These are phyloP conservation scores for Conomelus anceps DNA, from an alignment of 2,888 invertebrate genomes.

Conservation along the genomic window DNA sequence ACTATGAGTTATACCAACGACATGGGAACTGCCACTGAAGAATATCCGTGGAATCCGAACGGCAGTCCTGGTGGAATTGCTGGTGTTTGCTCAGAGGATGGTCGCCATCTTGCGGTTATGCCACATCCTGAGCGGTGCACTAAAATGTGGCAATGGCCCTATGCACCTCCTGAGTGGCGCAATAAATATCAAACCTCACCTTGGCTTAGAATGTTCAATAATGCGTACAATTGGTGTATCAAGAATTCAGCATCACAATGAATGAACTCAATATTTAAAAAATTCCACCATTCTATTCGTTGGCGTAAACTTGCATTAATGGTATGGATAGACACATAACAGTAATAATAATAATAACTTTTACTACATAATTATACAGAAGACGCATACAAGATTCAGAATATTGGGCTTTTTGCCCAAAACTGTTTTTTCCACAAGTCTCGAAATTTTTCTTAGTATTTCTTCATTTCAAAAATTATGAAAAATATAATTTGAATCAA, in stretches of 20 bases:
- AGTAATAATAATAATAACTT: no score
- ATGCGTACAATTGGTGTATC: conserved; percentile 66
- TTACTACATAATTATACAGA: no score
- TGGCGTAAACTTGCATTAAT: no score
- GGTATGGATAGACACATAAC: no score
- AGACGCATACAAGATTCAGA: no score
- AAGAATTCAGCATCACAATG: conserved; percentile 5
- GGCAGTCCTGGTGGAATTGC: conserved; percentile 82
- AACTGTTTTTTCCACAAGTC: no score
- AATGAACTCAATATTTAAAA: no score
- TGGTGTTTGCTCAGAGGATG: conserved; percentile 81
- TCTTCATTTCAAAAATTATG: no score
- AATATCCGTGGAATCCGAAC: conserved; percentile 93
- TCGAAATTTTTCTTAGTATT: no score
- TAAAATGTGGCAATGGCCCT: conserved; percentile 86
- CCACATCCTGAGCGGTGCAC: conserved; percentile 95
- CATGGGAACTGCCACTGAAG: conserved; percentile 61
- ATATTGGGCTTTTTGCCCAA: no score
- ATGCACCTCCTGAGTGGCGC: conserved; percentile 49
- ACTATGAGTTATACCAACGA: conserved; percentile 83
- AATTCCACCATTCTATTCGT: no score
- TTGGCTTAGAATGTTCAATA: conserved; percentile 87
- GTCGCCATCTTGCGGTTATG: conserved; percentile 95
- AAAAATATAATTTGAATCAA: no score
- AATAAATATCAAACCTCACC: conserved; percentile 52